Conservation (phyloP, 2,888 invertebrate species). For the Eumacrocentrus americanus region DNA sequence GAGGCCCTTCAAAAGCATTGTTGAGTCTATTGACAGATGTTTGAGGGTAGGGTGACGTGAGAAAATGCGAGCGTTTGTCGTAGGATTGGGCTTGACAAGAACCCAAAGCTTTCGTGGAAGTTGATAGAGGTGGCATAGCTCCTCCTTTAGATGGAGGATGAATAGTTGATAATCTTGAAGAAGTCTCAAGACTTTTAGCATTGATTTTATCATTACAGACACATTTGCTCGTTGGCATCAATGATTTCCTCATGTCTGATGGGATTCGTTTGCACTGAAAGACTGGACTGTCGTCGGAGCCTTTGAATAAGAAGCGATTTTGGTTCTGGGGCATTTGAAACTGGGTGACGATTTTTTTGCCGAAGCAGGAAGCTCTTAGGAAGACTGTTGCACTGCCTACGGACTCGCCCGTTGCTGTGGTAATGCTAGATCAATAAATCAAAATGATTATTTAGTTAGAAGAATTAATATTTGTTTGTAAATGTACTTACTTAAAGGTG, state of each 20-base stretch:
- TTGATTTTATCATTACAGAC: too few species aligned
- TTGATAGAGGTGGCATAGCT: too few species aligned
- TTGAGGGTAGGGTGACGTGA: neutral
- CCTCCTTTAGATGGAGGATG: too few species aligned
- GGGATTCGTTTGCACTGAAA: slow-evolving; percentile 52
- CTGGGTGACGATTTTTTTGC: slow-evolving; percentile 70
- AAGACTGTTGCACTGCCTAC: slow-evolving; percentile 69
- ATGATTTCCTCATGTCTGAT: slow-evolving; percentile 29
- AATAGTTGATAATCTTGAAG: neutral
- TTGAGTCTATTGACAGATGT: neutral
- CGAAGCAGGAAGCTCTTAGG: slow-evolving; percentile 71
- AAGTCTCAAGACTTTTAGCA: neutral
- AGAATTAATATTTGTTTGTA: too few species aligned
- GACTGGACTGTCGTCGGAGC: slow-evolving; percentile 45
- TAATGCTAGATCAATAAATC: slow-evolving; percentile 62
- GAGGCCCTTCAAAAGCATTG: neutral
- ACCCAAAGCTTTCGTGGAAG: too few species aligned
- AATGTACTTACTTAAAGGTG: slow-evolving; percentile 60
- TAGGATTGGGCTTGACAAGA: neutral
- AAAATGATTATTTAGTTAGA: too few species aligned
- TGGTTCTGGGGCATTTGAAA: slow-evolving; percentile 64
- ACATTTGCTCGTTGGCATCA: slow-evolving; percentile 11
- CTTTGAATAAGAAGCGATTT: slow-evolving; percentile 54
- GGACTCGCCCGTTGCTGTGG: slow-evolving; percentile 62
- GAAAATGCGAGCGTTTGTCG: neutral